Evolutionary conservation across 2,797 vertebrate species (phyloP).

Genomic region (Gallinago solitaria): DNA sequence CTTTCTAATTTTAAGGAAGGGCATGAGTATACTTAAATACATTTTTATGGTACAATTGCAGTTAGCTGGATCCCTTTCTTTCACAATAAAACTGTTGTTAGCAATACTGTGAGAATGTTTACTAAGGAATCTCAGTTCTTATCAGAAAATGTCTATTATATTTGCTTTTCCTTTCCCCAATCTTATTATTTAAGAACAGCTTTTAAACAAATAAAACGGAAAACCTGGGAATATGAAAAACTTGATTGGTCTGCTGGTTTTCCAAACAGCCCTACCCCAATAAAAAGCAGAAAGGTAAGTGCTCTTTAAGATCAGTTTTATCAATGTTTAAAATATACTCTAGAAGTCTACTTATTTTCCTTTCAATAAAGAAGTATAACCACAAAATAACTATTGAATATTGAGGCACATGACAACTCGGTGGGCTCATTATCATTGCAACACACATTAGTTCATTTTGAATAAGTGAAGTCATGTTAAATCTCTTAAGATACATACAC

Average conservation of each 20-base stretch:
- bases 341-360: background rate
- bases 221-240: constrained; percentile 8
- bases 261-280: background rate
- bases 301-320: background rate
- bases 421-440: background rate
- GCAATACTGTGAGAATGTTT: constrained; percentile 1
- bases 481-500: background rate
- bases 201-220: constrained; percentile 6
- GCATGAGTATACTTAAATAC: background rate
- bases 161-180: constrained; percentile 3
- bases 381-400: background rate
- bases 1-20: background rate
- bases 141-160: constrained; percentile 32
- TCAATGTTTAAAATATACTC: background rate
- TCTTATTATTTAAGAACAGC: constrained; percentile 16
- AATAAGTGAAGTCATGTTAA: background rate
- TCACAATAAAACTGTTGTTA: background rate
- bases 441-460: background rate
- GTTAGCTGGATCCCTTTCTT: background rate
- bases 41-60: background rate
- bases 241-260: background rate
- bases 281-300: background rate
- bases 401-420: background rate
- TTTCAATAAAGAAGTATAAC: background rate
- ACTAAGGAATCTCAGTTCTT: constrained; percentile 16